Conservation (phyloP, 2,888 invertebrate species). For the Oligia strigilis region DNA sequence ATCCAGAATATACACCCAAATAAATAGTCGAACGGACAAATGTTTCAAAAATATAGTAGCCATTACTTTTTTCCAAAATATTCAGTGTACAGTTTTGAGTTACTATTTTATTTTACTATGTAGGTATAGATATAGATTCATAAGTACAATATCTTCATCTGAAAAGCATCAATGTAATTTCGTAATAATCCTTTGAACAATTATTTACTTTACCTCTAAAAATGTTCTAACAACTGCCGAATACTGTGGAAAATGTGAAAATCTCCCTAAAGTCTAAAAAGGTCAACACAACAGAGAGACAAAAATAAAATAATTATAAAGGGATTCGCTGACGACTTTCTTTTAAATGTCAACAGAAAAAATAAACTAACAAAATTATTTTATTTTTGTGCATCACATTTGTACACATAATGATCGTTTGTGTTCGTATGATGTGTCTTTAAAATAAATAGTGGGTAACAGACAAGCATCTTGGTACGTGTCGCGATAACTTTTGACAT, state of each 20-base stretch:
- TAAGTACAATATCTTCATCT: not conserved
- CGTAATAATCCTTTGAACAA: not conserved
- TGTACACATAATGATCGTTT: conserved; percentile 58
- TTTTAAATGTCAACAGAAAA: conserved; percentile 5
- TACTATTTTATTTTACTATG: no score
- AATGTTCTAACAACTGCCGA: not conserved
- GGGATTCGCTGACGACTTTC: conserved; percentile 9
- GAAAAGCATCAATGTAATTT: not conserved
- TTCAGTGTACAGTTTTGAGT: not conserved
- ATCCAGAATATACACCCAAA: not conserved
- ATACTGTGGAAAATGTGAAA: no score
- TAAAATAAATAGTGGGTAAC: conserved; percentile 70
- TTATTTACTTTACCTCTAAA: not conserved
- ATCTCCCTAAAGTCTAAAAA: not conserved
- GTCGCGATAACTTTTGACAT: conserved; percentile 68
- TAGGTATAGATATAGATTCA: not conserved
- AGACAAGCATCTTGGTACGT: conserved; percentile 74
- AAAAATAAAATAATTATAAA: not conserved
- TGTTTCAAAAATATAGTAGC: not conserved
- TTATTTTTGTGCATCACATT: conserved; percentile 52
- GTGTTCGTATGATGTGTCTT: conserved; percentile 51
- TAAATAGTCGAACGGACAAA: not conserved
- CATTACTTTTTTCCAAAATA: not conserved
- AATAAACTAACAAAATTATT: conserved; percentile 34
- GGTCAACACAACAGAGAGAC: not conserved